Percentiles rank a stretch among this genome's conserved stretches.
Conservation (phyloP, 1,140 invertebrate genomes). For the Goniozus legneri region DNA sequence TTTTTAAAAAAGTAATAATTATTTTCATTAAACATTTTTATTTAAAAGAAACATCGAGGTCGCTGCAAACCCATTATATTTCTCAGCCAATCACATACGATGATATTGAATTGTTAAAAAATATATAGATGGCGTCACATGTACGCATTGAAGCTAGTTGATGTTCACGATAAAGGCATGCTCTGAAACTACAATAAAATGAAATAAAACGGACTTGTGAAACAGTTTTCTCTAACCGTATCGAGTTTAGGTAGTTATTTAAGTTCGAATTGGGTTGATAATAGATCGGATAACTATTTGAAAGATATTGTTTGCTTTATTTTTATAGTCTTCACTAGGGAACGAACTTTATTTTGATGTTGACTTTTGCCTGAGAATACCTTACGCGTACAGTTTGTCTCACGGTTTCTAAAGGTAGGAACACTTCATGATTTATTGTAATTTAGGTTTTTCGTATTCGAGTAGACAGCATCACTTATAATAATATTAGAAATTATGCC, state of each 20-base stretch:
- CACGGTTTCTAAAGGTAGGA: slow-evolving; percentile 21
- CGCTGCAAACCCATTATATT: too few species aligned
- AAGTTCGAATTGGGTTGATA: slow-evolving; percentile 17
- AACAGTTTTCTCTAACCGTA: slow-evolving; percentile 14
- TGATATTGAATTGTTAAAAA: too few species aligned
- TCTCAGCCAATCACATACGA: too few species aligned
- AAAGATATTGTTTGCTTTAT: slow-evolving; percentile 15
- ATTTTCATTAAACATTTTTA: too few species aligned
- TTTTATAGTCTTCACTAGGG: slow-evolving; percentile 11
- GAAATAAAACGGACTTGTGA: slow-evolving; percentile 21
- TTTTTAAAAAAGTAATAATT: too few species aligned
- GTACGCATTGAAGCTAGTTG: background rate
- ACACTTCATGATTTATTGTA: slow-evolving; percentile 13
- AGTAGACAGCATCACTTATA: slow-evolving; percentile 8
- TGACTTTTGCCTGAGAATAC: slow-evolving; percentile 16
- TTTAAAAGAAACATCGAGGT: too few species aligned
- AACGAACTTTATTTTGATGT: slow-evolving; percentile 19
- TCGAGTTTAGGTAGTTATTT: slow-evolving; percentile 16
- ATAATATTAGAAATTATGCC: slow-evolving; percentile 9
- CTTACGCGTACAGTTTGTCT: slow-evolving; percentile 15
- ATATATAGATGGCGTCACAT: background rate
- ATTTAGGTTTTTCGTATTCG: slow-evolving; percentile 11
- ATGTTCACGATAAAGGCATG: slow-evolving; percentile 18
- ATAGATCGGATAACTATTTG: slow-evolving; percentile 1
- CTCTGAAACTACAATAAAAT: slow-evolving; percentile 25